Conservation (phyloP, 2,113 vertebrate species). For the Oncorhynchus clarkii region DNA sequence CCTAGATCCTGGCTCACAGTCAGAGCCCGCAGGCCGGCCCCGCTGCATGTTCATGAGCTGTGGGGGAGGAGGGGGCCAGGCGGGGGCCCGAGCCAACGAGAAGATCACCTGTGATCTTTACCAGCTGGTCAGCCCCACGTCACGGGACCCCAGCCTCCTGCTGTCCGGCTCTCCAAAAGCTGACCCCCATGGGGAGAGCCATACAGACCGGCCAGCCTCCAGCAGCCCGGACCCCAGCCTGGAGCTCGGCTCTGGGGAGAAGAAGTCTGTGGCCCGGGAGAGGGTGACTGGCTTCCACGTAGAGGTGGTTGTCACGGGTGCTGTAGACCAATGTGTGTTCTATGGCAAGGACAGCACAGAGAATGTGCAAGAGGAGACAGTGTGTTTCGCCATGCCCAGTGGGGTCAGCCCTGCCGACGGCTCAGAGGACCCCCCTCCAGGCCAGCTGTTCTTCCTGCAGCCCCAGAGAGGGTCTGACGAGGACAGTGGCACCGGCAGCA, state of each 20-base stretch:
- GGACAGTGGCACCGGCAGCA: neutral
- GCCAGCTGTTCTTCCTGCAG: constrained; percentile 88
- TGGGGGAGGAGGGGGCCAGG: constrained; percentile 68
- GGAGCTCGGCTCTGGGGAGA: constrained; percentile 62
- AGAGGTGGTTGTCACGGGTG: constrained; percentile 92
- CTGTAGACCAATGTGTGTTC: constrained; percentile 92
- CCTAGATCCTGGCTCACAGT: constrained; percentile 70
- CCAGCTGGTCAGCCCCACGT: constrained; percentile 87
- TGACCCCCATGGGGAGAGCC: constrained; percentile 49
- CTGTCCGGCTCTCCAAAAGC: constrained; percentile 67
- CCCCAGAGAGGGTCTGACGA: constrained; percentile 53
- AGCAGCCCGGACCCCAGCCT: constrained; percentile 36
- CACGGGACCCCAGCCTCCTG: constrained; percentile 78
- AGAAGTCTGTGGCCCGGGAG: constrained; percentile 58
- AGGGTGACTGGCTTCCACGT: constrained; percentile 87
- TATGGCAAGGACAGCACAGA: constrained; percentile 90
- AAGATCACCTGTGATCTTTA: constrained; percentile 97
- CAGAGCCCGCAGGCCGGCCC: constrained; percentile 69
- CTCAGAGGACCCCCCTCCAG: constrained; percentile 84
- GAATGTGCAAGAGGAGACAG: constrained; percentile 88
- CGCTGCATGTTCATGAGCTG: constrained; percentile 84
- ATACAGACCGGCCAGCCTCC: constrained; percentile 61
- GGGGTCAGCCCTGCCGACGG: constrained; percentile 41
- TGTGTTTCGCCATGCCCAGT: constrained; percentile 77
- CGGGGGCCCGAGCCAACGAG: constrained; percentile 80